Evolutionary conservation across 2,113 vertebrate genomes (phyloP).

Genomic region (Thunnus thynnus): DNA sequence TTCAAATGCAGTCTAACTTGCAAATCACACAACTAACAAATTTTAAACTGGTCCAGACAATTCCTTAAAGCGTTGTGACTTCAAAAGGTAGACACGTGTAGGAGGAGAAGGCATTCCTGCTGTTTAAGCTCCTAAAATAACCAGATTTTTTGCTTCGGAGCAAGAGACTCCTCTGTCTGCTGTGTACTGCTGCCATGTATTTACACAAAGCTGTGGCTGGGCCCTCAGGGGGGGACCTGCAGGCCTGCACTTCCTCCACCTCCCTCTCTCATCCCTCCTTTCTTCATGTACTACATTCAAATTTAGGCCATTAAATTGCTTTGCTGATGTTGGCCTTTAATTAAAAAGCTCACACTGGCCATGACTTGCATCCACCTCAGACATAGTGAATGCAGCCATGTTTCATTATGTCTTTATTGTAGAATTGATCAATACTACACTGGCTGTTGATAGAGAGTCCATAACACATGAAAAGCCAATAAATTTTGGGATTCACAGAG

Average conservation of each 20-base stretch:
- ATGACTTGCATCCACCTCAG: background rate
- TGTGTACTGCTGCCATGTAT: conserved; percentile 22
- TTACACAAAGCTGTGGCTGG: conserved; percentile 26
- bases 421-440: conserved; percentile 10
- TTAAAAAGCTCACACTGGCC: conserved; percentile 16
- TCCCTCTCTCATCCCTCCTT: background rate
- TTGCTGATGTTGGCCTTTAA: conserved; percentile 1
- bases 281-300: background rate
- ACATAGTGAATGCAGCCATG: background rate
- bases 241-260: background rate
- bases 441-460: background rate
- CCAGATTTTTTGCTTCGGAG: conserved; percentile 17
- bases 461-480: background rate
- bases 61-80: background rate
- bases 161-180: background rate
- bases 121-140: conserved; percentile 44
- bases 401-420: conserved; percentile 21
- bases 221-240: conserved; percentile 14
- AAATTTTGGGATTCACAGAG: background rate
- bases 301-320: conserved; percentile 28
- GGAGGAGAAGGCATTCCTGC: background rate
- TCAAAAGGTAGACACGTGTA: conserved; percentile 10
- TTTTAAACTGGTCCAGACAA: conserved; percentile 17
- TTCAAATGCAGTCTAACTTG: conserved; percentile 24
- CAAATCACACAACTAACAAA: conserved; percentile 17